Evolutionary conservation across 2,113 vertebrate species (phyloP), one percentile per base, ranked within the genome.

Genomic region (Macaca fascicularis): DNA sequence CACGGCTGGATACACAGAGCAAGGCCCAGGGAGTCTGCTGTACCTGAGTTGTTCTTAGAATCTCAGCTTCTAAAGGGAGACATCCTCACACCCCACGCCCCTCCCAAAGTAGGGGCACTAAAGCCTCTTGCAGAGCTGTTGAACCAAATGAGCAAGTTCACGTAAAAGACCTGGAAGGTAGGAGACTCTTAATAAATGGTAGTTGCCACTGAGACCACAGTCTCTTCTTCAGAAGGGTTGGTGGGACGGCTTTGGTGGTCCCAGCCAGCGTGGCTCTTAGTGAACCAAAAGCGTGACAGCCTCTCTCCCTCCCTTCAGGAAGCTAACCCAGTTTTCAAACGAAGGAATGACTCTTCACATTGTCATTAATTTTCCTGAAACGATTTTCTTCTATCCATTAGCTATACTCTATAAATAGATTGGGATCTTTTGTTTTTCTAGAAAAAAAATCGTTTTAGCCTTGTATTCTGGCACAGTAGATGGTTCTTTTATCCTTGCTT

Each of bases 401-500:
- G 52, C 89, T 55, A 67, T 19, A 76, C 25, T 9, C 80, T 92
- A 64, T 85, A 94, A 97, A 84, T 90, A 96, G 80, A 94, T 64
- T 32, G 13, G 5, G 87, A 79, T 80, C 84, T 96, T 79, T 96
- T 96, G 64, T 85, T 94, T 96, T 89, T 76, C 85, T 81, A 85
- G 67, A 20, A 52, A 90, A 93, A 14, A 81, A 14, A 6, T 20
- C 14, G 40, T 80, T 67, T 38, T 45, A 89, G 22, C 38, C 7
- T 75, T 92, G 35, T 43, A 40, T 94, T 94, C 57, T 78, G 43
- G 67, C 57, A 67, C n/a, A 35, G 86, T 78, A n/a, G 75, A 92
- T n/a, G 90, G 25, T 85, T 94, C 95, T 97, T 96, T 97, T 84
- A 93, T 89, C 48, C 55, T 96, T 74, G 72, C 22, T 94, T 96